Percentiles rank a stretch among this genome's conserved stretches.
Conservation (phyloP, 2,888 invertebrate genomes). For the Scaptomyza parva region DNA sequence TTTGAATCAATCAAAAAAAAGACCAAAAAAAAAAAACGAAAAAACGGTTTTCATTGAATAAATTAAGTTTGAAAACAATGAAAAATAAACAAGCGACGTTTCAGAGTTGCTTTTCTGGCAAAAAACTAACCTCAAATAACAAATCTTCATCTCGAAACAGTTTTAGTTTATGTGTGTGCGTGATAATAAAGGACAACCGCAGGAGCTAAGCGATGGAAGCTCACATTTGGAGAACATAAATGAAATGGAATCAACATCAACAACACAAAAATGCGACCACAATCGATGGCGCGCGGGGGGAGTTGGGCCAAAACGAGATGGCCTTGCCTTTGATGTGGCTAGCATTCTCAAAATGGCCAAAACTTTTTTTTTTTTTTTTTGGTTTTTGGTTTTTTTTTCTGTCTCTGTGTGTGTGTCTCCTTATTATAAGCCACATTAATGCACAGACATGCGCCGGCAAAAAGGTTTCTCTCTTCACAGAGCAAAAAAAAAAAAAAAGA, state of each 20-base stretch:
- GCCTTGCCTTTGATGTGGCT: slow-evolving; percentile 61
- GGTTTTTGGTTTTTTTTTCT: slow-evolving; percentile 5
- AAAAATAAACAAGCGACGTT: slow-evolving; percentile 29
- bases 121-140: slow-evolving; percentile 33
- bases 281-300: too few relatives aligned
- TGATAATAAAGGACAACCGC: slow-evolving; percentile 49
- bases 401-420: too few relatives aligned
- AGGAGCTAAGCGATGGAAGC: slow-evolving; percentile 39
- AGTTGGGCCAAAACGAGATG: neutral
- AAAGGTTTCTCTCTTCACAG: slow-evolving; percentile 43
- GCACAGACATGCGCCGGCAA: slow-evolving; percentile 75
- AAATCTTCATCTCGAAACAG: too few relatives aligned
- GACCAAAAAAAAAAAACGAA: too few relatives aligned
- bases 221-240: slow-evolving; percentile 41
- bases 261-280: slow-evolving; percentile 73
- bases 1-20: too few relatives aligned
- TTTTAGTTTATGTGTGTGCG: too few relatives aligned
- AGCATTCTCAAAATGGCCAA: slow-evolving; percentile 41
- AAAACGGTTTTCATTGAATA: slow-evolving; percentile 31
- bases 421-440: slow-evolving; percentile 80
- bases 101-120: slow-evolving; percentile 18
- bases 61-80: slow-evolving; percentile 7
- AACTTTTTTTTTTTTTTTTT: slow-evolving; percentile 7
- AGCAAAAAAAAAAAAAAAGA: slow-evolving; percentile 53
- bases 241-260: slow-evolving; percentile 63